A percentile compares a stretch with the other conserved stretches of the same genome.
These are phyloP conservation scores for Metridium senile DNA, from an alignment of 92 coral and sea anemone genomes.

Conservation along the genomic window DNA sequence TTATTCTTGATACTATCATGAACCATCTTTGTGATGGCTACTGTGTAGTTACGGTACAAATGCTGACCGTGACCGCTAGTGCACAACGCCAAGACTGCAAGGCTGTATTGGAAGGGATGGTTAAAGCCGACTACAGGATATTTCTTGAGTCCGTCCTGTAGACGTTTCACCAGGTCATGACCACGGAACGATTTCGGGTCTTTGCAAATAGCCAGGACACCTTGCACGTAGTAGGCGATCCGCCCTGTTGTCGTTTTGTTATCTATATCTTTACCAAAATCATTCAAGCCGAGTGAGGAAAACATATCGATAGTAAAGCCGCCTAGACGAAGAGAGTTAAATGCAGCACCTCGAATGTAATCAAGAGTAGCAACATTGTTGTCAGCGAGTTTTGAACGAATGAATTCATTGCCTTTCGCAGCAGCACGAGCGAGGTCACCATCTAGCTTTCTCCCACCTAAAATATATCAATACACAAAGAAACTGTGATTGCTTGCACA, in stretches of 20 bases:
- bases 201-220: constrained; percentile 59
- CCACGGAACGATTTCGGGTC: constrained; percentile 64
- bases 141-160: constrained; percentile 28
- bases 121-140: constrained; percentile 50
- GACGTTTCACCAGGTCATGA: constrained; percentile 48
- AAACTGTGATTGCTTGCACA: neutral
- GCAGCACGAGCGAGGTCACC: constrained; percentile 82
- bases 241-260: constrained; percentile 51
- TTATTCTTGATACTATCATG: neutral
- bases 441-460: constrained; percentile 62
- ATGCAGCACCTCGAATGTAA: constrained; percentile 51
- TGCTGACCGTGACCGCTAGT: constrained; percentile 35
- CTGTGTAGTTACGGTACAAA: neutral
- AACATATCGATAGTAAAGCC: constrained; percentile 56
- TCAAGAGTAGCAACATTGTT: constrained; percentile 4
- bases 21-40: neutral
- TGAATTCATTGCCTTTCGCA: constrained; percentile 71
- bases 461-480: too few relatives aligned
- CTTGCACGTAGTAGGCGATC: constrained; percentile 70
- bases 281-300: constrained; percentile 29
- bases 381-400: constrained; percentile 29
- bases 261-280: constrained; percentile 29
- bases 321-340: constrained; percentile 54
- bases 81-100: constrained; percentile 71
- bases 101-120: constrained; percentile 70